Evolutionary conservation across 2,113 vertebrate species (phyloP), one percentile per base, ranked within the genome.

Genomic region (Syngnathus scovelli): DNA sequence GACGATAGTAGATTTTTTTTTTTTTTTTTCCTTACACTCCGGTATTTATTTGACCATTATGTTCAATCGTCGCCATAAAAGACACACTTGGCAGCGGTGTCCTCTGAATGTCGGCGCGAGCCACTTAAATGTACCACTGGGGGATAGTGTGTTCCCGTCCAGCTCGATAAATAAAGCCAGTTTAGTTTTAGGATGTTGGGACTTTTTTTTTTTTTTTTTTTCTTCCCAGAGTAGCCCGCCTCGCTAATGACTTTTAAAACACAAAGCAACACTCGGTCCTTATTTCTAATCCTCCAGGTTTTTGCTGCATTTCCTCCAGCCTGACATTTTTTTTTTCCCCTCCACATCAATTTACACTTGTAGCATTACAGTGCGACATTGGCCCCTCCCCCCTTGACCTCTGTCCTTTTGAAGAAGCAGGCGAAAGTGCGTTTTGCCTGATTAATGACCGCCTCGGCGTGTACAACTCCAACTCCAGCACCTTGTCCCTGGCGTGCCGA

Each of bases 11-110:
- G 85, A 33, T 89, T 84, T 87, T 82, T 88, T 89, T 90, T 90
- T 84, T 87, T 74, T 89, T 84, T 87, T 83, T 89, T 90, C 89
- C 89, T 84, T 23, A 23, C 23, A 88, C 75, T 78, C 78, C 83
- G 67, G 76, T 89, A 88, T 91, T 91, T 89, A 92, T 92, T 91
- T 89, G 89, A 88, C 85, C 83, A 83, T 92, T 90, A 90, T 91
- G 87, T 88, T 90, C 90, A 90, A 90, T 89, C 86, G 88, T 89
- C 84, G 86, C 79, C 88, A 88, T 90, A 91, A 92, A 62, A 90
- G 86, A 78, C 67, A 61, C 73, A 84, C 85, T 86, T 90, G 87
- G 86, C 88, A 90, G 80, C 81, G 66, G 78, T 80, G 79, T 88
- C 79, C 86, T 83, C 85, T 70, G 78, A 81, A 84, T 87, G 81